These are phyloP conservation scores for Zaprionus ghesquierei DNA, from an alignment of 1,140 invertebrate genomes.

Conservation along the genomic window DNA sequence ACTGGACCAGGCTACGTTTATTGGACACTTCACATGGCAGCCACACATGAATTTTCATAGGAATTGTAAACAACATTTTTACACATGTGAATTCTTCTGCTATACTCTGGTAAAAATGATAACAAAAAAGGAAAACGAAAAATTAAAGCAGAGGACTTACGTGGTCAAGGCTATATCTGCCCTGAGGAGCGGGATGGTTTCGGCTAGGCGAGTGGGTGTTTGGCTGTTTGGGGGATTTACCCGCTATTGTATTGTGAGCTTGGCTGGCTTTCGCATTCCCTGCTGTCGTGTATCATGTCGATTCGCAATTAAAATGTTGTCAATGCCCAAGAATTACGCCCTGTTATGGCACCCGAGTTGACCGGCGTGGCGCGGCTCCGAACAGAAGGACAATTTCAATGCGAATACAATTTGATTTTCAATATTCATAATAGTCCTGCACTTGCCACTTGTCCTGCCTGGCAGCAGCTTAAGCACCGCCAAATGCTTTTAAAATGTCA, in stretches of 20 bases:
- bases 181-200: not conserved
- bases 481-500: slow-evolving; percentile 23
- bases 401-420: slow-evolving; percentile 27
- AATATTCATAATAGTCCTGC: slow-evolving; percentile 32
- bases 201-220: not conserved
- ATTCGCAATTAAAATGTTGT: slow-evolving; percentile 72
- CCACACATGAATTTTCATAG: slow-evolving; percentile 38
- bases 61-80: slow-evolving; percentile 16
- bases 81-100: not conserved
- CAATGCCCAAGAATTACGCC: slow-evolving; percentile 41
- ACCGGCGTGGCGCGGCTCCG: not conserved
- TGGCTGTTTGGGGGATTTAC: too few relatives aligned
- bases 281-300: slow-evolving; percentile 51
- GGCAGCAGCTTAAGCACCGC: not conserved
- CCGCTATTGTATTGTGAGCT: slow-evolving; percentile 2
- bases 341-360: slow-evolving; percentile 22
- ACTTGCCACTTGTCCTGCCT: not conserved
- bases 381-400: slow-evolving; percentile 47
- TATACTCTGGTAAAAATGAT: not conserved
- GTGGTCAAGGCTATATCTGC: not conserved
- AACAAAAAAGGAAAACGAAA: not conserved
- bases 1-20: slow-evolving; percentile 45
- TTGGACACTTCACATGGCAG: slow-evolving; percentile 61
- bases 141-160: slow-evolving; percentile 20
- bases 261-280: not conserved